These are phyloP conservation scores for Poecilus cupreus DNA, from an alignment of 2,888 invertebrate species.

Conservation along the genomic window DNA sequence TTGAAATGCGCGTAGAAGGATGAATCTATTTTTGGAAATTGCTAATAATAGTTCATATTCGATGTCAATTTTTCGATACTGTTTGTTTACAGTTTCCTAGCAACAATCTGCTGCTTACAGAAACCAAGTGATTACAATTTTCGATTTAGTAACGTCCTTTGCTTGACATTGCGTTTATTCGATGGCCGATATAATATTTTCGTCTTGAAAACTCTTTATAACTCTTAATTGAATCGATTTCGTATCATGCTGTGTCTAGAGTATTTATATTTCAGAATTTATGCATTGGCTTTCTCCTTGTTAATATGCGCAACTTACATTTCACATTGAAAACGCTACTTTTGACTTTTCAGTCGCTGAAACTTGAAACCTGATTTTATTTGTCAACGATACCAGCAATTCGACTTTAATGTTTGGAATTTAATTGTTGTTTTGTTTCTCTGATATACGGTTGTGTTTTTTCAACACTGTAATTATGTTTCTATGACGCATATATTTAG, in stretches of 20 bases:
- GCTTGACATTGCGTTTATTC: conserved; percentile 44
- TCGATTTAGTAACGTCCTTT: conserved; percentile 25
- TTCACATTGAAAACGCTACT: not conserved
- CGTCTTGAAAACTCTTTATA: conserved; percentile 34
- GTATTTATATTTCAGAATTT: conserved; percentile 45
- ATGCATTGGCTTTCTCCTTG: conserved; percentile 28
- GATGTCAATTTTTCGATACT: conserved; percentile 34
- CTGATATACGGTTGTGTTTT: not conserved
- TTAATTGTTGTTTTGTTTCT: conserved; percentile 19
- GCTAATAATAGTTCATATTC: conserved; percentile 27
- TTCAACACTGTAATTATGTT: not conserved
- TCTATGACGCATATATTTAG: not conserved
- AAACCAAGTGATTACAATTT: conserved; percentile 3
- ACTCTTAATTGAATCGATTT: conserved; percentile 41
- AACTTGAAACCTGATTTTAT: not conserved
- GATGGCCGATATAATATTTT: conserved; percentile 35
- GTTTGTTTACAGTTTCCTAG: conserved; percentile 32
- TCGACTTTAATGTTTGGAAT: not conserved
- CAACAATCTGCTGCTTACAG: not conserved
- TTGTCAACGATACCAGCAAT: not conserved
- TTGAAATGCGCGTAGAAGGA: not conserved
- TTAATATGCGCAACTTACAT: conserved; percentile 12
- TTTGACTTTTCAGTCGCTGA: not conserved
- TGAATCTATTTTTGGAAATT: not conserved
- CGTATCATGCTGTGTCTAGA: conserved; percentile 39